These are phyloP conservation scores for Folsomia candida DNA, from an alignment of 2,888 invertebrate species.

Conservation along the genomic window DNA sequence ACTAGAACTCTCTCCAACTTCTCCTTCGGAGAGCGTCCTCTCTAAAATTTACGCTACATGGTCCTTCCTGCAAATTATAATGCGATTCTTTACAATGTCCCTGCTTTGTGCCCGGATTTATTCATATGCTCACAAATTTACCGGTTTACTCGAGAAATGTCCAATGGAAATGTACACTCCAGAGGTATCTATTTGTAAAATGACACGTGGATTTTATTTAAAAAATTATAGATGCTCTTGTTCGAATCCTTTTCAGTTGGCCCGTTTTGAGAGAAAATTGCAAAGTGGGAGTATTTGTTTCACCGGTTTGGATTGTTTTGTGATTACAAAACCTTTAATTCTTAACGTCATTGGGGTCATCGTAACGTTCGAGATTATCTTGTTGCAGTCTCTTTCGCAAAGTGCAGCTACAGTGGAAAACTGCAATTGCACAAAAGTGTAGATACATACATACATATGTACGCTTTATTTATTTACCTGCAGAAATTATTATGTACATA, in stretches of 20 bases:
- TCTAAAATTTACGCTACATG: conserved; percentile 26
- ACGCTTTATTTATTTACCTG: too few species aligned
- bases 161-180: conserved; percentile 24
- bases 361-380: conserved; percentile 41
- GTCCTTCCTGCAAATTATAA: conserved; percentile 35
- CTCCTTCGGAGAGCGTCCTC: too few species aligned
- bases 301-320: conserved; percentile 37
- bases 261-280: conserved; percentile 21
- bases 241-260: conserved; percentile 16
- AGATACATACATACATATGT: too few species aligned
- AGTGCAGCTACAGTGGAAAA: too few species aligned
- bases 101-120: conserved; percentile 26
- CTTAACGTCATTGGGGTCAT: conserved; percentile 32
- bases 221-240: background rate
- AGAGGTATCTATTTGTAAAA: conserved; percentile 28
- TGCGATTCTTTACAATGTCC: conserved; percentile 26
- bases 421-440: too few species aligned
- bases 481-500: too few species aligned
- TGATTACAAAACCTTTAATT: conserved; percentile 36
- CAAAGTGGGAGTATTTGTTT: too few species aligned
- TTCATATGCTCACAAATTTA: conserved; percentile 25
- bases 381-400: conserved; percentile 37
- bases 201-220: background rate
- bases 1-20: too few species aligned
- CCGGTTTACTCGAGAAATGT: conserved; percentile 29